phyloP scores from a whole-genome alignment of 2,888 invertebrate species.

The Ariolimax columbianus region DNA sequence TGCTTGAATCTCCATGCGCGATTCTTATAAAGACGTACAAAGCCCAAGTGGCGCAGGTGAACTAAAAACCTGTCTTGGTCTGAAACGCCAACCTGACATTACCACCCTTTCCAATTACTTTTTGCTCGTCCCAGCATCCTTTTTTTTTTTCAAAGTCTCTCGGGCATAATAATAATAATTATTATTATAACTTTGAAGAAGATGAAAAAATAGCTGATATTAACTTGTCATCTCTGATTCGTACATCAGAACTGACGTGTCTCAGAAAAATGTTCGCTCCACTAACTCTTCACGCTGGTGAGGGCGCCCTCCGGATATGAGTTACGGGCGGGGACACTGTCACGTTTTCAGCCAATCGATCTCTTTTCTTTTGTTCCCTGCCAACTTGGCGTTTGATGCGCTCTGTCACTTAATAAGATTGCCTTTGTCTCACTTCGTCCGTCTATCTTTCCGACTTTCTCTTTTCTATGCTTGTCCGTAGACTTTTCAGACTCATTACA shows the following conservation, averaged over 20 bases:
- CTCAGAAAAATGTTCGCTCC: conserved; percentile 28
- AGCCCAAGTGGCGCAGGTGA: neutral
- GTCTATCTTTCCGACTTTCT: neutral
- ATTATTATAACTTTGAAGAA: neutral
- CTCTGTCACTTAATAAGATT: conserved; percentile 7
- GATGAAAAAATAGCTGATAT: neutral
- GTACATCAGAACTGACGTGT: conserved; percentile 36
- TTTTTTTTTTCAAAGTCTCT: neutral
- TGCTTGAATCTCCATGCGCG: too few species aligned
- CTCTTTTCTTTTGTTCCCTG: neutral
- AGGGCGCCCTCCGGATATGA: conserved; percentile 26
- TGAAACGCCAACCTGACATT: neutral
- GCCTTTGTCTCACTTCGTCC: neutral
- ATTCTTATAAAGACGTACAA: too few species aligned
- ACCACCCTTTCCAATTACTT: neutral
- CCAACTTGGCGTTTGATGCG: neutral
- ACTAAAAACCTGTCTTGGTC: neutral
- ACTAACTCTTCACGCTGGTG: conserved; percentile 22
- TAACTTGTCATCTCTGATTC: conserved; percentile 41
- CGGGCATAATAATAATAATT: neutral
- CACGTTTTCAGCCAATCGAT: conserved; percentile 9
- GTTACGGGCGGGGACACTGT: neutral
- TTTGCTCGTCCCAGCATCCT: neutral
- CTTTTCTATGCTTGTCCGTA: neutral
- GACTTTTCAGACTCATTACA: too few species aligned